A percentile compares a stretch with the other conserved stretches of the same genome.
phyloP scores from a whole-genome alignment of 2,888 invertebrate species.

The Drosophila formosana region DNA sequence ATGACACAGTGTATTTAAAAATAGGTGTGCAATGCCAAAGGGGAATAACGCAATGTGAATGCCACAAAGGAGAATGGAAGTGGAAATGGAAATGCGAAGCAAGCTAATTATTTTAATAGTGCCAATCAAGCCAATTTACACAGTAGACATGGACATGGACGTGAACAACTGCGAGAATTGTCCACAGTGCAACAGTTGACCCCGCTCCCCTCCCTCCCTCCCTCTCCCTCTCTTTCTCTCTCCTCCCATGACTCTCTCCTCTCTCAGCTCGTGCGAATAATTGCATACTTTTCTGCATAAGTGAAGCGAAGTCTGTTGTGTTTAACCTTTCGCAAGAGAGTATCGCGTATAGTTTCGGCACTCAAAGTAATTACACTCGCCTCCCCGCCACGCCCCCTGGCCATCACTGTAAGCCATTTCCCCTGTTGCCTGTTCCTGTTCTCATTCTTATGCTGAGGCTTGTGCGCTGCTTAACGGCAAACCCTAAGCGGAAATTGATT shows the following conservation, averaged over 20 bases:
- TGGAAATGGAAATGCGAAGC: not conserved
- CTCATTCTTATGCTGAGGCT: conserved; percentile 1
- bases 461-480: conserved; percentile 41
- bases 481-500: conserved; percentile 72
- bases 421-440: conserved; percentile 2
- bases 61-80: conserved; percentile 2
- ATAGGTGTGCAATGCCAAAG: conserved; percentile 25
- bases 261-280: conserved; percentile 59
- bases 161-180: conserved; percentile 26
- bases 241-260: not conserved
- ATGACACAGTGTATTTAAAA: not conserved
- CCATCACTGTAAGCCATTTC: not conserved
- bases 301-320: conserved; percentile 1
- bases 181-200: conserved; percentile 55
- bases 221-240: no score
- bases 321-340: conserved; percentile 1
- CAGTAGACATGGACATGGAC: conserved; percentile 1
- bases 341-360: conserved; percentile 44
- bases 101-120: conserved; percentile 72
- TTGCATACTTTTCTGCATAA: conserved; percentile 63
- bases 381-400: conserved; percentile 3
- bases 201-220: not conserved
- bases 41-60: conserved; percentile 21
- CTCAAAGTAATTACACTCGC: conserved; percentile 64
- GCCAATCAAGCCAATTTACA: conserved; percentile 69